Conservation (phyloP, 2,797 vertebrate species). For the Enteromius treurensis region DNA sequence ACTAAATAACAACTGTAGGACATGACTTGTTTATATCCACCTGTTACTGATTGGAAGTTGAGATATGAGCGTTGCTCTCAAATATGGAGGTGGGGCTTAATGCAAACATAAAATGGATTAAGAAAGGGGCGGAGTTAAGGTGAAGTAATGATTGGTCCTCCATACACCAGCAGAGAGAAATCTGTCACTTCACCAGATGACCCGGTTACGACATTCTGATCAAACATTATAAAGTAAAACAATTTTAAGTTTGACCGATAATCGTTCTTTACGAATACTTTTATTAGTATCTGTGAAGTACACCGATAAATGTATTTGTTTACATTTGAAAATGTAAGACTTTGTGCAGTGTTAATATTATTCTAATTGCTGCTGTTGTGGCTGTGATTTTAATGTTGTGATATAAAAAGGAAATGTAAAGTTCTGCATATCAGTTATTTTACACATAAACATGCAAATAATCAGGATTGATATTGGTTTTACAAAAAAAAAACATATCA, state of each 20-base stretch:
- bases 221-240: conserved; percentile 14
- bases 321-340: not conserved
- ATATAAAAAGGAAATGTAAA: not conserved
- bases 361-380: not conserved
- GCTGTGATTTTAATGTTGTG: not conserved
- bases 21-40: not conserved
- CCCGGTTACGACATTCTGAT: conserved; percentile 66
- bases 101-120: not conserved
- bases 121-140: not conserved
- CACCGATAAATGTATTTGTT: not conserved
- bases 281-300: no score
- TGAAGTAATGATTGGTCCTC: not conserved
- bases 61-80: not conserved
- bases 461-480: not conserved
- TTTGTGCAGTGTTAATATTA: not conserved
- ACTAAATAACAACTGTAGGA: not conserved
- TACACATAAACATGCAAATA: not conserved
- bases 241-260: not conserved
- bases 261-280: not conserved
- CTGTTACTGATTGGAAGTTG: not conserved
- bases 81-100: not conserved
- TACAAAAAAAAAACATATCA: not conserved
- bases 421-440: not conserved
- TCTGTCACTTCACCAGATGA: conserved; percentile 22
- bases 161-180: not conserved